Conservation (phyloP, 2,797 vertebrate genomes). For the Gymnothorax javanicus region DNA sequence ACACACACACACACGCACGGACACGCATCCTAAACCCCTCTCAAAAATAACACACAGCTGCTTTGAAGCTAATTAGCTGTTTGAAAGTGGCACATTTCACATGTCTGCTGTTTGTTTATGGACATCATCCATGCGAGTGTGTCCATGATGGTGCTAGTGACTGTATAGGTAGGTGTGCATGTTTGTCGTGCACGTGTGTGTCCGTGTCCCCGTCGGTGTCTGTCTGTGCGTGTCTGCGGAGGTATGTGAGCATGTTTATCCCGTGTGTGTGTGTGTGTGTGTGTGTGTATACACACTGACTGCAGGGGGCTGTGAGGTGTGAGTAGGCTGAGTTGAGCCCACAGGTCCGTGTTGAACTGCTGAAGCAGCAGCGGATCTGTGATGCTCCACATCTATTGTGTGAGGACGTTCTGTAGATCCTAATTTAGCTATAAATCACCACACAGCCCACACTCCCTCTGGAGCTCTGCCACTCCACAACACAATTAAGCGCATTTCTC, state of each 20-base stretch:
- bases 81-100: background rate
- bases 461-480: conserved; percentile 21
- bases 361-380: conserved; percentile 16
- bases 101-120: background rate
- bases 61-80: background rate
- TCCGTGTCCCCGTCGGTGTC: no score
- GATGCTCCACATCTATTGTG: conserved; percentile 20
- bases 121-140: background rate
- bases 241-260: background rate
- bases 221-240: no score
- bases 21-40: background rate
- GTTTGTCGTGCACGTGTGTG: no score
- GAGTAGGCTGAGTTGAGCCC: conserved; percentile 4
- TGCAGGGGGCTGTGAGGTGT: background rate
- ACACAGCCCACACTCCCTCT: conserved; percentile 11
- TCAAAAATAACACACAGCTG: background rate
- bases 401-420: conserved; percentile 20
- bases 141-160: no score
- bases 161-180: background rate
- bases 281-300: background rate
- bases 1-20: no score
- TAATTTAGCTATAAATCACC: conserved; percentile 23
- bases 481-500: conserved; percentile 16
- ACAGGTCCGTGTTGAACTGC: conserved; percentile 18
- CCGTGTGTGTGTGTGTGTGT: background rate